Conservation (phyloP, 2,113 vertebrate genomes). For the Lota lota region DNA sequence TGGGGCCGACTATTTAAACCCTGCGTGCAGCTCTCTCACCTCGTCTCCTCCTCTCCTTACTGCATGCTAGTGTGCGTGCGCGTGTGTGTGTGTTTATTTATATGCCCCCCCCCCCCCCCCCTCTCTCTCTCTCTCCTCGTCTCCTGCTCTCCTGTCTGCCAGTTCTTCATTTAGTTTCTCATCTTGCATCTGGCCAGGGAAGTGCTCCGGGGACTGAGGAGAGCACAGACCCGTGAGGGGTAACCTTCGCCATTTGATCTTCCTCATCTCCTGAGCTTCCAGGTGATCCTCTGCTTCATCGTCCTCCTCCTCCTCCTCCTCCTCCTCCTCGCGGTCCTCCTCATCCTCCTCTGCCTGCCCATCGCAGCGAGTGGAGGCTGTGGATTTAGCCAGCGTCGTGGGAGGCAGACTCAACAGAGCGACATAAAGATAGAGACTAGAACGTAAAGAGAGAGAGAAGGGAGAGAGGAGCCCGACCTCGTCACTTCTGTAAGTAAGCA, state of each 20-base stretch:
- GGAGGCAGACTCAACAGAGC: conserved; percentile 12
- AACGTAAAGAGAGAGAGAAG: conserved; percentile 10
- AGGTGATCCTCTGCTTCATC: background rate
- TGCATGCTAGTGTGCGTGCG: background rate
- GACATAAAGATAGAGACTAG: background rate
- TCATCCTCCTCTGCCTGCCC: conserved; percentile 3
- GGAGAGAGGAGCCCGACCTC: conserved; percentile 36
- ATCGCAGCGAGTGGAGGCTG: conserved; percentile 17
- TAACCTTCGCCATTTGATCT: background rate
- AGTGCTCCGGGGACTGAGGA: background rate
- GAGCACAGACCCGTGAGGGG: background rate
- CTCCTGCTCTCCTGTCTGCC: conserved; percentile 1
- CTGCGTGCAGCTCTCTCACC: conserved; percentile 55
- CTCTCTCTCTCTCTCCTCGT: conserved; percentile 27
- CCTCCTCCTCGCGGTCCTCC: background rate
- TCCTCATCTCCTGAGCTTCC: background rate
- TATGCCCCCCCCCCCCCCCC: conserved; percentile 4
- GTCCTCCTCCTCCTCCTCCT: background rate
- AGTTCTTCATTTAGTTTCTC: conserved; percentile 16
- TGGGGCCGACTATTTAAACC: conserved; percentile 64
- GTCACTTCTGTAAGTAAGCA: conserved; percentile 45
- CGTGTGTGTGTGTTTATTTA: conserved; percentile 25
- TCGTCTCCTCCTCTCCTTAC: conserved; percentile 32
- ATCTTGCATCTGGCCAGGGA: conserved; percentile 12
- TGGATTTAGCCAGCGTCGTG: conserved; percentile 46